These are phyloP conservation scores for Globicephala melas DNA, from an alignment of 2,113 vertebrate genomes.

Conservation along the genomic window DNA sequence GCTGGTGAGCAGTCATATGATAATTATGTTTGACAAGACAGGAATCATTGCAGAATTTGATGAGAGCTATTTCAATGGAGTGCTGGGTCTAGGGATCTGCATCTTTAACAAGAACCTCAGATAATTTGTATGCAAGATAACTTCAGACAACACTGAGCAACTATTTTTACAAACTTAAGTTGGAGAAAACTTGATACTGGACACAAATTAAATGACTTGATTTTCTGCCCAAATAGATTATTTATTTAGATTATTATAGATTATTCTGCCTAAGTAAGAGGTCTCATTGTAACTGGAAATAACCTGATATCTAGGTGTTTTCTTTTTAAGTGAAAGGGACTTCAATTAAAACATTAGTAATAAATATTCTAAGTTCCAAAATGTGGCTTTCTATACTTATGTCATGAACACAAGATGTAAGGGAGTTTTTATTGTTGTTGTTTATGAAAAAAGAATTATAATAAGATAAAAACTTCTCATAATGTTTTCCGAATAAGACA, in stretches of 20 bases:
- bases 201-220: not conserved
- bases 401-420: conserved; percentile 16
- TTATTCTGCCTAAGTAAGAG: not conserved
- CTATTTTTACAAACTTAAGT: not conserved
- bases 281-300: not conserved
- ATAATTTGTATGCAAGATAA: not conserved
- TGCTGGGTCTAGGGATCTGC: not conserved
- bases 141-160: not conserved
- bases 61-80: not conserved
- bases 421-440: conserved; percentile 40
- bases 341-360: not conserved
- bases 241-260: not conserved
- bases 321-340: not conserved
- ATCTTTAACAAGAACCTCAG: not conserved
- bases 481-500: not conserved
- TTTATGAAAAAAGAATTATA: conserved; percentile 31
- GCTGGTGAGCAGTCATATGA: not conserved
- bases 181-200: not conserved
- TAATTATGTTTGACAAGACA: not conserved
- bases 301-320: not conserved
- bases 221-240: not conserved
- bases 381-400: not conserved
- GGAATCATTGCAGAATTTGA: not conserved
- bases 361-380: not conserved
- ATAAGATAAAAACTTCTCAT: not conserved